phyloP scores from a whole-genome alignment of 2,888 invertebrate genomes.

The Phyllotreta cruciferae region DNA sequence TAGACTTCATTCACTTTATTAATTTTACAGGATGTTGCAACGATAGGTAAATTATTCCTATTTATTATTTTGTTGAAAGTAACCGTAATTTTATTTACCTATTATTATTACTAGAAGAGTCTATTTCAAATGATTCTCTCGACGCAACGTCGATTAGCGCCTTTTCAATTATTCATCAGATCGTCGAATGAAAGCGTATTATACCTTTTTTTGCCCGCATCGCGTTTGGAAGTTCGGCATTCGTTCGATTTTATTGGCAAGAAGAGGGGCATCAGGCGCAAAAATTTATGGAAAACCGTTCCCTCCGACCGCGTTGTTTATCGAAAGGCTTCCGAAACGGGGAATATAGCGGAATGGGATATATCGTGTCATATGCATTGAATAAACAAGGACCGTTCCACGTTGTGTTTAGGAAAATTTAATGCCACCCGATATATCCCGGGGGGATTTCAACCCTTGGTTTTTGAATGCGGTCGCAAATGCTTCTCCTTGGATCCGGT shows the following conservation, averaged over 20 bases:
- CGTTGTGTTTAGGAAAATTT: conserved; percentile 19
- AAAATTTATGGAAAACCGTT: conserved; percentile 17
- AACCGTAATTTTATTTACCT: too few species aligned
- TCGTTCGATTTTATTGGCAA: conserved; percentile 17
- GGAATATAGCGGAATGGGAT: conserved; percentile 17
- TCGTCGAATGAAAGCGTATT: conserved; percentile 8
- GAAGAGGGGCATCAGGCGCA: conserved; percentile 14
- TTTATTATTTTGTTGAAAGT: too few species aligned
- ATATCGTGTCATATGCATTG: conserved; percentile 20
- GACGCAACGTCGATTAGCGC: neutral
- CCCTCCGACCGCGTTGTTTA: conserved; percentile 7
- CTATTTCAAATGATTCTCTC: neutral
- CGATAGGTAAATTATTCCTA: too few species aligned
- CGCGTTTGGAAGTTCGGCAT: neutral
- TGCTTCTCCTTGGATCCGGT: neutral
- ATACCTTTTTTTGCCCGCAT: conserved; percentile 12
- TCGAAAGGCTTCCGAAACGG: conserved; percentile 1
- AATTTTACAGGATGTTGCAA: too few species aligned
- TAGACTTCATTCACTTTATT: too few species aligned
- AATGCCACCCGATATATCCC: conserved; percentile 4
- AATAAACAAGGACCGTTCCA: conserved; percentile 17
- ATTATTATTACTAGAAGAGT: neutral
- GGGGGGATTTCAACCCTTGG: conserved; percentile 4
- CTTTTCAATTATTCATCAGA: conserved; percentile 15
- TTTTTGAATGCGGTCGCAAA: neutral